These are phyloP conservation scores for Spermophilus dauricus DNA, from an alignment of 2,113 vertebrate genomes.

Conservation along the genomic window DNA sequence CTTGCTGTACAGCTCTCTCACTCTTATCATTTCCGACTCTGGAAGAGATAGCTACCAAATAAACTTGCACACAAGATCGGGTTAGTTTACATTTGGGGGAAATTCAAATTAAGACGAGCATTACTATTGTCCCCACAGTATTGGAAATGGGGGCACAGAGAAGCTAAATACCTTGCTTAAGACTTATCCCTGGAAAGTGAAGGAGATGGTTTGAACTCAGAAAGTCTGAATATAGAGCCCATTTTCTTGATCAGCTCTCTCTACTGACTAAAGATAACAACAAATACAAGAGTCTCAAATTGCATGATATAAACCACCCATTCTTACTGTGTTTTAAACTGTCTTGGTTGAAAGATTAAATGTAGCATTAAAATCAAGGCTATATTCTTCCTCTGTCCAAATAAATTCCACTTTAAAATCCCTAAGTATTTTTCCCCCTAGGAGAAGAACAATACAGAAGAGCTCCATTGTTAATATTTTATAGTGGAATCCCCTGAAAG, in stretches of 20 bases:
- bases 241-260: neutral
- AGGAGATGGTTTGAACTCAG: neutral
- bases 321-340: neutral
- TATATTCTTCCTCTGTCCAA: neutral
- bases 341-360: neutral
- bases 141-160: neutral
- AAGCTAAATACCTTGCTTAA: neutral
- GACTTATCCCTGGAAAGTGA: neutral
- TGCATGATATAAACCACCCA: neutral
- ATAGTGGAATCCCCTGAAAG: neutral
- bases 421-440: neutral
- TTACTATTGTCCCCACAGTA: neutral
- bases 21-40: neutral
- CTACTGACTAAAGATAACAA: neutral
- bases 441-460: neutral
- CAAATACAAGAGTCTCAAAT: neutral
- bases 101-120: neutral
- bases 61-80: neutral
- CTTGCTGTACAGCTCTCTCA: neutral
- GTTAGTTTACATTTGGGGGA: neutral
- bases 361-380: neutral
- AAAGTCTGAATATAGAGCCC: neutral
- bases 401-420: neutral
- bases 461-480: neutral
- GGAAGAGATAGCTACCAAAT: neutral